phyloP scores from a whole-genome alignment of 2,888 invertebrate genomes.

The Tinea trinotella region DNA sequence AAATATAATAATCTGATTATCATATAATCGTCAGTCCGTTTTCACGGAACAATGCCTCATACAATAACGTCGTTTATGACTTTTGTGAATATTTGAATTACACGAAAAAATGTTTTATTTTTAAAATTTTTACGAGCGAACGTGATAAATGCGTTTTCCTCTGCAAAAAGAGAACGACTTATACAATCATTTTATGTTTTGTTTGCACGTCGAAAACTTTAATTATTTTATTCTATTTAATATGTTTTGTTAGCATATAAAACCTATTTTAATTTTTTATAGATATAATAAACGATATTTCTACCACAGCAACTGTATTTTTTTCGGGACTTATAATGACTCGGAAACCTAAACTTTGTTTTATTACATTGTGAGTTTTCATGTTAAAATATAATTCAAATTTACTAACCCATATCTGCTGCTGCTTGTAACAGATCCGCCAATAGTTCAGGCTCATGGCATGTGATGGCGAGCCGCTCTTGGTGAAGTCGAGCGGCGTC shows the following conservation, averaged over 20 bases:
- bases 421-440: slow-evolving; percentile 81
- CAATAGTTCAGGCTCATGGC: slow-evolving; percentile 82
- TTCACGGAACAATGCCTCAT: slow-evolving; percentile 4
- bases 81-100: background rate
- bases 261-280: too few species aligned
- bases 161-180: background rate
- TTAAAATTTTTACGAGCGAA: background rate
- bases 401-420: slow-evolving; percentile 62
- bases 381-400: background rate
- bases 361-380: too few species aligned
- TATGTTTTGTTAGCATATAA: background rate
- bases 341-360: too few species aligned
- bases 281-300: too few species aligned
- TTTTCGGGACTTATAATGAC: too few species aligned
- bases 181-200: background rate
- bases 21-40: slow-evolving; percentile 7
- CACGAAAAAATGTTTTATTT: background rate
- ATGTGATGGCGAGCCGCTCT: slow-evolving; percentile 80
- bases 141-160: background rate
- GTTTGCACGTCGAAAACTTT: background rate
- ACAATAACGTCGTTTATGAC: background rate
- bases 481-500: slow-evolving; percentile 67
- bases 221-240: too few species aligned
- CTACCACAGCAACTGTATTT: too few species aligned
- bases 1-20: slow-evolving; percentile 10